These are phyloP conservation scores for Struthidea cinerea DNA, from an alignment of 2,113 vertebrate species.

Conservation along the genomic window DNA sequence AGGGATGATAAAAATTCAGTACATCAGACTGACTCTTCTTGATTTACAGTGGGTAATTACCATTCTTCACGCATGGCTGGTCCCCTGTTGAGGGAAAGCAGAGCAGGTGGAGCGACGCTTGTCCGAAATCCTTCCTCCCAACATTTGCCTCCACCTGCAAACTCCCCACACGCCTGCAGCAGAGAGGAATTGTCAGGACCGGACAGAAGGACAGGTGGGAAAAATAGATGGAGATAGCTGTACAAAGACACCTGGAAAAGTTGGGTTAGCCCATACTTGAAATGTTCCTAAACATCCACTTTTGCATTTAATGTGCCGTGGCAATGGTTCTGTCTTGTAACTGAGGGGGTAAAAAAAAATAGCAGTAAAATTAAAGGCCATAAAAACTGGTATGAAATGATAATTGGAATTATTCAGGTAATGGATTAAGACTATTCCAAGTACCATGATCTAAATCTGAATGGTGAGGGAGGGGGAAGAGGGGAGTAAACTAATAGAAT, in stretches of 20 bases:
- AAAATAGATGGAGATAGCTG: neutral
- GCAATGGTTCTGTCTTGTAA: neutral
- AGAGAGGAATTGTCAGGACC: neutral
- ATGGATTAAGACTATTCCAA: conserved; percentile 27
- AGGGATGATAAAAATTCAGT: conserved; percentile 29
- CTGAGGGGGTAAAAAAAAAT: neutral
- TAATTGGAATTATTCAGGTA: conserved; percentile 45
- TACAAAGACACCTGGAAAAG: neutral
- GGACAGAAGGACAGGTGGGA: neutral
- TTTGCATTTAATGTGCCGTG: neutral
- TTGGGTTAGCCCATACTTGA: neutral
- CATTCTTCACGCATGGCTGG: neutral
- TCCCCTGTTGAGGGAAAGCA: neutral
- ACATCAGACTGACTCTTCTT: neutral
- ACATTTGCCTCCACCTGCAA: neutral
- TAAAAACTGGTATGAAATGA: neutral
- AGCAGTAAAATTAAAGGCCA: neutral
- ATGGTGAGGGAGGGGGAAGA: neutral
- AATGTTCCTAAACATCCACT: neutral
- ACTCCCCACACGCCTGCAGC: neutral
- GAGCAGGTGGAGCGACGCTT: conserved; percentile 10
- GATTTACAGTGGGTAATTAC: conserved; percentile 53
- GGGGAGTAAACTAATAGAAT: conserved; percentile 3
- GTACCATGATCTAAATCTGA: conserved; percentile 13
- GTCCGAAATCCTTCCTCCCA: neutral